Evolutionary conservation across 1,140 invertebrate genomes (phyloP).

Genomic region (Drosophila quadrilineata): DNA sequence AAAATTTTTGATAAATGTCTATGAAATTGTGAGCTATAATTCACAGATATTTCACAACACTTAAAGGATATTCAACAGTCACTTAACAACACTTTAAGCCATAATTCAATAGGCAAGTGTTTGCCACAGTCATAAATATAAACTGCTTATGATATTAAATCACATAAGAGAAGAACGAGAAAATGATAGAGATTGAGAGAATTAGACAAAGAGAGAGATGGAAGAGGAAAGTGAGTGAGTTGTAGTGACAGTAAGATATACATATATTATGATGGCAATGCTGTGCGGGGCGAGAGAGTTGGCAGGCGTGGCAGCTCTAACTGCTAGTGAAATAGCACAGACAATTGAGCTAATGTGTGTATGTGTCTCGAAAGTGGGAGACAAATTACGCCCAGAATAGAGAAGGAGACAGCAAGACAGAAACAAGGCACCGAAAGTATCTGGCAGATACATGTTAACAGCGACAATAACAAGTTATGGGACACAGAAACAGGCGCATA

Average conservation of each 20-base stretch:
- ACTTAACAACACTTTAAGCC: neutral
- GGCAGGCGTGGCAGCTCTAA: slow-evolving; percentile 9
- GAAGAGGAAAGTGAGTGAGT: too few species aligned
- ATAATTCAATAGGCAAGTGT: slow-evolving; percentile 45
- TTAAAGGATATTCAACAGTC: neutral
- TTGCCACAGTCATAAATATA: slow-evolving; percentile 25
- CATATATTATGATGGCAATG: slow-evolving; percentile 54
- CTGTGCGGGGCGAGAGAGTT: slow-evolving; percentile 15
- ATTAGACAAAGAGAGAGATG: slow-evolving; percentile 20
- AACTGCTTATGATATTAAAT: slow-evolving; percentile 46
- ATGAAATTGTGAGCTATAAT: too few species aligned
- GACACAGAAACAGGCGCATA: slow-evolving; percentile 39
- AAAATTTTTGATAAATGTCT: too few species aligned
- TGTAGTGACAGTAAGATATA: too few species aligned
- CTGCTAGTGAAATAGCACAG: slow-evolving; percentile 26
- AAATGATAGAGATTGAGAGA: slow-evolving; percentile 54
- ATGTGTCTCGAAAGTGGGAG: slow-evolving; percentile 46
- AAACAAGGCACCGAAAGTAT: slow-evolving; percentile 49
- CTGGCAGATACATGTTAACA: slow-evolving; percentile 74
- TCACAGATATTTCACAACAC: neutral
- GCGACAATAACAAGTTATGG: slow-evolving; percentile 75
- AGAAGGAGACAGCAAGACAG: neutral
- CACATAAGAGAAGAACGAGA: slow-evolving; percentile 57
- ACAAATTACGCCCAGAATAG: slow-evolving; percentile 60
- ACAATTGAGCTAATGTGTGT: slow-evolving; percentile 34